Conservation (phyloP, 2,113 vertebrate species). For the Coreoperca whiteheadi region DNA sequence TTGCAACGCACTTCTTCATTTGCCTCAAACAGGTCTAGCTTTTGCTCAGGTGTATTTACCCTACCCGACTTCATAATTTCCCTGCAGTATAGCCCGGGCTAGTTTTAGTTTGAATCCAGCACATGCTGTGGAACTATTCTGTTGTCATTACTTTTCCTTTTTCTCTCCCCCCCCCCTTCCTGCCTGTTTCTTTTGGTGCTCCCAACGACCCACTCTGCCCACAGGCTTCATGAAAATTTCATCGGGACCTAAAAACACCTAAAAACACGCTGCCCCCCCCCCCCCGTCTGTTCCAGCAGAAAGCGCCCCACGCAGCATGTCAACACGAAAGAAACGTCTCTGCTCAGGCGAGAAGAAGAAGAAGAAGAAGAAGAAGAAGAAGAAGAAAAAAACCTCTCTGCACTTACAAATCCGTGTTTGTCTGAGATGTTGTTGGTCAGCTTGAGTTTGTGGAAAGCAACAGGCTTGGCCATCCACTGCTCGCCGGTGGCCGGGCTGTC, state of each 20-base stretch:
- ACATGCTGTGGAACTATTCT: not conserved
- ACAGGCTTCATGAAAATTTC: conserved; percentile 24
- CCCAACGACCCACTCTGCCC: not conserved
- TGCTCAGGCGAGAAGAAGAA: too few species aligned
- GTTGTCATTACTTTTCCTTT: not conserved
- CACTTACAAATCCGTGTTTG: conserved; percentile 99
- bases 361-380: too few species aligned
- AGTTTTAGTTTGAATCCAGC: not conserved
- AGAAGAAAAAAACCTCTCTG: not conserved
- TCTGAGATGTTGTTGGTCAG: conserved; percentile 99
- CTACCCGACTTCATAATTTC: too few species aligned
- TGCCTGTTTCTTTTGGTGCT: not conserved
- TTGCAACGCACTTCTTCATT: not conserved
- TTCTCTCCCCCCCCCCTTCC: too few species aligned
- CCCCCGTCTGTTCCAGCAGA: not conserved
- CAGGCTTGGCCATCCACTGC: conserved; percentile 99
- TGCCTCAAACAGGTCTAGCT: not conserved
- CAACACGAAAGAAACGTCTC: not conserved
- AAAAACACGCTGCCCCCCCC: not conserved
- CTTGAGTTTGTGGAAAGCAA: conserved; percentile 98
- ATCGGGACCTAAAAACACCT: conserved; percentile 12
- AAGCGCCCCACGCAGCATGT: not conserved
- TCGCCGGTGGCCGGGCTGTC: conserved; percentile 98
- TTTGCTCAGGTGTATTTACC: not conserved
- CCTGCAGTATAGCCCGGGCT: not conserved